These are phyloP conservation scores for Balaeniceps rex DNA, from an alignment of 2,113 vertebrate species.

Conservation along the genomic window DNA sequence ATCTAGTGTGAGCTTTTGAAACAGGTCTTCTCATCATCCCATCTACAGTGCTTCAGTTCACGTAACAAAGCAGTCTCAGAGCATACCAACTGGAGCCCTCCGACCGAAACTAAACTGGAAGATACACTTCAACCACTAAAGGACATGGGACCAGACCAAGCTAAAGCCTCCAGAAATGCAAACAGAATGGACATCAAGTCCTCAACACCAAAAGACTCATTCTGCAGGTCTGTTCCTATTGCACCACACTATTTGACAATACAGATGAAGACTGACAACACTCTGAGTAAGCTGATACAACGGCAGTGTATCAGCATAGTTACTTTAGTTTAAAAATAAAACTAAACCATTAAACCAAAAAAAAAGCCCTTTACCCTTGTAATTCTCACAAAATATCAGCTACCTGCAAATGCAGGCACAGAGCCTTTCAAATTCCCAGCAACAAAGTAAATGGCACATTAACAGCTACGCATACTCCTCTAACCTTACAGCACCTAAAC, in stretches of 20 bases:
- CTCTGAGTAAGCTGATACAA: not conserved
- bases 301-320: not conserved
- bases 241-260: not conserved
- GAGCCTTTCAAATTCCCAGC: not conserved
- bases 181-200: no score
- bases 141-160: accelerated
- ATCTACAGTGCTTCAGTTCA: accelerated
- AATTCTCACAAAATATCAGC: not conserved
- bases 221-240: not conserved
- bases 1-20: not conserved
- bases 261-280: no score
- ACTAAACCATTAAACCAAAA: not conserved
- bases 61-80: not conserved
- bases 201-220: not conserved
- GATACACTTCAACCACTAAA: not conserved
- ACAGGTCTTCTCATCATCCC: not conserved
- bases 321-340: not conserved
- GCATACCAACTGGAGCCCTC: not conserved
- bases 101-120: not conserved
- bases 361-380: not conserved
- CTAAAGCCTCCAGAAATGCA: not conserved
- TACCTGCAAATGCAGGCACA: not conserved
- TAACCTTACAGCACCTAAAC: not conserved
- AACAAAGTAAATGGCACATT: not conserved
- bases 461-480: not conserved